These are phyloP conservation scores for Pachypsylla venusta DNA, from an alignment of 1,140 invertebrate genomes.

Conservation along the genomic window DNA sequence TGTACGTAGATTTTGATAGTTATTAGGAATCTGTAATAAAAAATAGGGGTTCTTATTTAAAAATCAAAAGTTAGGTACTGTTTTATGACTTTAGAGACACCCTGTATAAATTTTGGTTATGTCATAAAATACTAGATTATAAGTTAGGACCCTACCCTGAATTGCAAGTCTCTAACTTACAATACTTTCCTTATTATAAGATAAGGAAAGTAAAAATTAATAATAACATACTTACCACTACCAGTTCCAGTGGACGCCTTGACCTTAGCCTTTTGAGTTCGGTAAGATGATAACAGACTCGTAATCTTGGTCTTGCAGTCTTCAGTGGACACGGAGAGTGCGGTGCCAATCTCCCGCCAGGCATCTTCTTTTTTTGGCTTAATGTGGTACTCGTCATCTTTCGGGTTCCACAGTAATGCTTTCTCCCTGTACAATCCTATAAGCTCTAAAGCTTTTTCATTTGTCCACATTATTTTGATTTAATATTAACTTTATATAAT, in stretches of 20 bases:
- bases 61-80: background rate
- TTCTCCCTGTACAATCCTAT: slow-evolving; percentile 8
- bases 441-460: slow-evolving; percentile 7
- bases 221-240: slow-evolving; percentile 7
- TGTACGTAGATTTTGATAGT: background rate
- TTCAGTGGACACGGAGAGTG: slow-evolving; percentile 6
- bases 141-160: background rate
- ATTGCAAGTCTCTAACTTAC: slow-evolving; percentile 3
- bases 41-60: background rate
- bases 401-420: slow-evolving; percentile 7
- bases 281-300: slow-evolving; percentile 8
- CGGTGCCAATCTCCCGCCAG: slow-evolving; percentile 7
- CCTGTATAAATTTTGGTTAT: background rate
- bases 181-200: slow-evolving; percentile 10
- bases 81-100: background rate
- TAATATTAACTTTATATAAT: slow-evolving; percentile 10
- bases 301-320: slow-evolving; percentile 8
- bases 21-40: background rate
- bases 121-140: background rate
- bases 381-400: slow-evolving; percentile 1
- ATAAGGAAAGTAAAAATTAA: slow-evolving; percentile 8
- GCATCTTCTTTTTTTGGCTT: slow-evolving; percentile 8
- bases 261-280: slow-evolving; percentile 8
- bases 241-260: slow-evolving; percentile 9
- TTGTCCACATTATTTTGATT: slow-evolving; percentile 10